Evolutionary conservation across 2,888 invertebrate genomes (phyloP).

Genomic region (Tricholauxania praeusta): DNA sequence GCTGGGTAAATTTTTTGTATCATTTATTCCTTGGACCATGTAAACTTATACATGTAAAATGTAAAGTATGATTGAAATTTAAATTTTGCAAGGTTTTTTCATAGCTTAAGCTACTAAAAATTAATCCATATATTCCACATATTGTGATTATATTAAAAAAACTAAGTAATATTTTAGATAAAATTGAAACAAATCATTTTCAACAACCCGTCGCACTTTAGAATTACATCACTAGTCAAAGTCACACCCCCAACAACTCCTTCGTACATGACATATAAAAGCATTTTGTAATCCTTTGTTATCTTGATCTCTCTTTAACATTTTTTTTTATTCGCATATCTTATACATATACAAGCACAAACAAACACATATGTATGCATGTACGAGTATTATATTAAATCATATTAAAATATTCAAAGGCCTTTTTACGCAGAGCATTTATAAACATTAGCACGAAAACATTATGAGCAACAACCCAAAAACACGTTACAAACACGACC

Average conservation of each 20-base stretch:
- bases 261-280: slow-evolving; percentile 54
- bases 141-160: no score
- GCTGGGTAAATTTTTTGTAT: no score
- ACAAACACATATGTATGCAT: slow-evolving; percentile 43
- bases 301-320: slow-evolving; percentile 59
- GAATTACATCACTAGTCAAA: no score
- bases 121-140: no score
- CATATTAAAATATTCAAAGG: slow-evolving; percentile 65
- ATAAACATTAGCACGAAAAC: slow-evolving; percentile 63
- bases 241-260: neutral
- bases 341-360: slow-evolving; percentile 25
- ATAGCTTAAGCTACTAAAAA: no score
- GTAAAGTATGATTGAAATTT: no score
- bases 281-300: slow-evolving; percentile 62
- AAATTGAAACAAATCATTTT: neutral
- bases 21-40: no score
- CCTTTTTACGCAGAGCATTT: slow-evolving; percentile 57
- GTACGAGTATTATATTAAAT: slow-evolving; percentile 62
- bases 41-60: no score
- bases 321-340: slow-evolving; percentile 31
- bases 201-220: neutral
- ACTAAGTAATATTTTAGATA: neutral
- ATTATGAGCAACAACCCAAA: slow-evolving; percentile 54
- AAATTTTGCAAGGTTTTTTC: no score
- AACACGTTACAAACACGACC: slow-evolving; percentile 56